These are phyloP conservation scores for Cariama cristata DNA, from an alignment of 2,113 vertebrate genomes.

Conservation along the genomic window DNA sequence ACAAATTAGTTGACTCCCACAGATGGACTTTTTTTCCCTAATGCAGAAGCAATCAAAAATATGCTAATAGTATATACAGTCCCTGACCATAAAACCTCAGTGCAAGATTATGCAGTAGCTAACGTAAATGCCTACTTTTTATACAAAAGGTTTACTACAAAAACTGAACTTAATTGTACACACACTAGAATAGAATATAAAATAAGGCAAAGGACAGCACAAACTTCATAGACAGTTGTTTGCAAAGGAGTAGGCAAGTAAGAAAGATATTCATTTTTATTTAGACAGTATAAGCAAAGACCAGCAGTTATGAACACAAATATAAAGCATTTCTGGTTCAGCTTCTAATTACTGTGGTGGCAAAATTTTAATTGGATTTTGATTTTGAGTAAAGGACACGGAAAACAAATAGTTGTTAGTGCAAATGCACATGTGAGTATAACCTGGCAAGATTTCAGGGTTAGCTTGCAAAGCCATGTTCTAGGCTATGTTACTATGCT, in stretches of 20 bases:
- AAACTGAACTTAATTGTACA: conserved; percentile 5
- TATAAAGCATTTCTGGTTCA: conserved; percentile 3
- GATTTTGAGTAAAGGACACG: not conserved
- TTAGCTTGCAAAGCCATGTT: not conserved
- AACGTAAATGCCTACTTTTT: not conserved
- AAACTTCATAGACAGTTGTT: not conserved
- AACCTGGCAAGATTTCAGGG: not conserved
- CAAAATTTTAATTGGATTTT: conserved; percentile 30
- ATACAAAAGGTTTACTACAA: not conserved
- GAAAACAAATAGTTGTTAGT: not conserved
- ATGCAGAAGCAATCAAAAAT: conserved; percentile 11
- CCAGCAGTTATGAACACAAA: not conserved
- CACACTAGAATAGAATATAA: not conserved
- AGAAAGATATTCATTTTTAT: not conserved
- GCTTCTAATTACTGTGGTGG: not conserved
- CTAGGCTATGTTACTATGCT: not conserved
- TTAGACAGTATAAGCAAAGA: not conserved
- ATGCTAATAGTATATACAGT: not conserved
- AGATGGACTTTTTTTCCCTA: not conserved
- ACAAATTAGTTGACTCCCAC: not conserved
- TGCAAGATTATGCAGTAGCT: not conserved
- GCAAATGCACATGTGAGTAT: not conserved
- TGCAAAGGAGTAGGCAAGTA: not conserved
- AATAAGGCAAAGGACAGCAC: not conserved
- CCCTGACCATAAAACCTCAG: conserved; percentile 6